These are phyloP conservation scores for Calameuta filiformis DNA, from an alignment of 2,888 invertebrate genomes.

Conservation along the genomic window DNA sequence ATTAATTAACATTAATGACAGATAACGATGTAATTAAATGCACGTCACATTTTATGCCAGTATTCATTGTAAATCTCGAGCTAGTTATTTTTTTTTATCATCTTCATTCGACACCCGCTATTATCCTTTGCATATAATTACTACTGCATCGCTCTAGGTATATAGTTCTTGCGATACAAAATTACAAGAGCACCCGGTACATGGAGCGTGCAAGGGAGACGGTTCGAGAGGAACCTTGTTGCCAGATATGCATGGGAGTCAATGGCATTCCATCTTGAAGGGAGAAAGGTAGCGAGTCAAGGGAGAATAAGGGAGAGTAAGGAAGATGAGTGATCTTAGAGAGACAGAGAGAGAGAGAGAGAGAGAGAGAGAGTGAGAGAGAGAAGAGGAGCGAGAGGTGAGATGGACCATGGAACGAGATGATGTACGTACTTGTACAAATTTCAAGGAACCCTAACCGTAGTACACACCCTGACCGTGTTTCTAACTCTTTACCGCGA, in stretches of 20 bases:
- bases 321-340: conserved; percentile 5
- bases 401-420: conserved; percentile 17
- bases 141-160: no score
- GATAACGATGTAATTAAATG: no score
- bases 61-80: no score
- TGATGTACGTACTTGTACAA: conserved; percentile 10
- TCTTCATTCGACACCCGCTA: no score
- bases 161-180: no score
- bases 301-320: background rate
- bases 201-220: conserved; percentile 31
- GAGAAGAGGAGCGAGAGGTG: conserved; percentile 6
- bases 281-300: conserved; percentile 13
- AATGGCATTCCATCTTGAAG: conserved; percentile 54
- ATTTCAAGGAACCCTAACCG: conserved; percentile 12
- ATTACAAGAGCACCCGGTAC: conserved; percentile 36
- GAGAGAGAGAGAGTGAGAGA: conserved; percentile 14
- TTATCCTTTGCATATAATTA: no score
- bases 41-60: no score
- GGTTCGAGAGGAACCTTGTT: conserved; percentile 46
- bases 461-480: no score
- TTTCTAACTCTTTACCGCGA: no score
- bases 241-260: conserved; percentile 55
- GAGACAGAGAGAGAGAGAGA: conserved; percentile 21
- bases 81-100: no score
- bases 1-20: no score